Conservation (phyloP, 2,888 invertebrate species). For the Campopleginae sp. region DNA sequence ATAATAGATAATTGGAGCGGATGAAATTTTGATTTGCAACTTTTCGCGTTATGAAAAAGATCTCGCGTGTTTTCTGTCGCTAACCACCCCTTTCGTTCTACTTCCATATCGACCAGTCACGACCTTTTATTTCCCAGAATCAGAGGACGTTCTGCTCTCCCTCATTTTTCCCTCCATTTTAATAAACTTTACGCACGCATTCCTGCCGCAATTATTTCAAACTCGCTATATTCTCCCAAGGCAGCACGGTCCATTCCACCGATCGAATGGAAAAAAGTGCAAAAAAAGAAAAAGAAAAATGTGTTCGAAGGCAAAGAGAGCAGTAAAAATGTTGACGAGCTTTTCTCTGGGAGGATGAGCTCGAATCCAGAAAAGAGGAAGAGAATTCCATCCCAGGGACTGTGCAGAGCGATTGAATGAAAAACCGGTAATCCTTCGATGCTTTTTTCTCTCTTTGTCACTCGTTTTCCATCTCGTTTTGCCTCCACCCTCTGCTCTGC, state of each 20-base stretch:
- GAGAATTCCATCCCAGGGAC: conserved; percentile 35
- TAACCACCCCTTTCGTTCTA: conserved; percentile 14
- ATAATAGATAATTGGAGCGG: background rate
- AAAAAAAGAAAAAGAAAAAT: conserved; percentile 20
- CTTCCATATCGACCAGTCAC: conserved; percentile 58
- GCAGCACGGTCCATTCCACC: conserved; percentile 10
- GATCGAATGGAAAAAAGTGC: background rate
- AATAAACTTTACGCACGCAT: conserved; percentile 54
- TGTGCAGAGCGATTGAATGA: conserved; percentile 41
- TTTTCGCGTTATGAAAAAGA: conserved; percentile 14
- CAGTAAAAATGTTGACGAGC: conserved; percentile 46
- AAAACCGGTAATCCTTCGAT: conserved; percentile 46
- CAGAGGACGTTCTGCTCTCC: conserved; percentile 15
- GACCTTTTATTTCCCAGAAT: conserved; percentile 58
- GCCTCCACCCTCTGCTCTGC: background rate
- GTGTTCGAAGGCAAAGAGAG: background rate
- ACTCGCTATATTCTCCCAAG: conserved; percentile 39
- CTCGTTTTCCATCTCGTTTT: background rate
- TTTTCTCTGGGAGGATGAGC: conserved; percentile 31
- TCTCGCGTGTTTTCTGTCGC: conserved; percentile 57
- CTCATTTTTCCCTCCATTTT: conserved; percentile 30
- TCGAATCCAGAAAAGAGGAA: background rate
- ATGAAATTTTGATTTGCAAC: conserved; percentile 8
- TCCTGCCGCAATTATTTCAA: conserved; percentile 37
- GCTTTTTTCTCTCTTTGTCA: conserved; percentile 1